Percentiles rank a stretch among this genome's conserved stretches.
These are phyloP conservation scores for Dorcus parallelipipedus DNA, from an alignment of 2,888 invertebrate genomes.

Conservation along the genomic window DNA sequence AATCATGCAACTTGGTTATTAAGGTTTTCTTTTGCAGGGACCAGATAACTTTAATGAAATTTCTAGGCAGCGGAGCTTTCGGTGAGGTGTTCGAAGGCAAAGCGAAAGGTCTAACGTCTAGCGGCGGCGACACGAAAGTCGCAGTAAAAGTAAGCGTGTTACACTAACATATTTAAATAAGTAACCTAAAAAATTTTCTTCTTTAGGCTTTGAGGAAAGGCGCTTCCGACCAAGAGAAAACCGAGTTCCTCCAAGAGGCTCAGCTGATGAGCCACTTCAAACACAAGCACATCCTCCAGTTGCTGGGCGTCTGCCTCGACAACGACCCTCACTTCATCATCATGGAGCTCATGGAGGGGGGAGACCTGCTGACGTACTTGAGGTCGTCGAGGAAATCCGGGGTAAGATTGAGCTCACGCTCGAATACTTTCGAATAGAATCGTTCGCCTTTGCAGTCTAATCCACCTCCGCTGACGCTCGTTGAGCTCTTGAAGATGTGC, in stretches of 20 bases:
- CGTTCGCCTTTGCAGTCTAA: constrained; percentile 50
- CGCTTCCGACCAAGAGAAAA: constrained; percentile 84
- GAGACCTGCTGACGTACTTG: constrained; percentile 89
- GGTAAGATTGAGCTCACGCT: constrained; percentile 47
- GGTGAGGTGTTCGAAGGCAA: constrained; percentile 96
- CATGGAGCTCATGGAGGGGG: constrained; percentile 97
- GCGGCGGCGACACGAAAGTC: constrained; percentile 64
- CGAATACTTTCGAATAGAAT: not conserved
- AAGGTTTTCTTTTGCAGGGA: constrained; percentile 47
- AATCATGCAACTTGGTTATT: too few relatives aligned
- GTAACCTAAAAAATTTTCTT: not conserved
- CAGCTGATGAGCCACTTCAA: constrained; percentile 96
- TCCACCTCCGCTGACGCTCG: constrained; percentile 66
- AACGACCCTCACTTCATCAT: constrained; percentile 91
- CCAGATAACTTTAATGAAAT: constrained; percentile 82
- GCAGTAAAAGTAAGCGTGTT: constrained; percentile 73
- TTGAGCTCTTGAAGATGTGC: constrained; percentile 88
- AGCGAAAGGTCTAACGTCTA: constrained; percentile 62
- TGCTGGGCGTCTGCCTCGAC: constrained; percentile 92
- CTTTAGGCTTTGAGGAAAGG: constrained; percentile 84
- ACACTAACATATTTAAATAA: not conserved
- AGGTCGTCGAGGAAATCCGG: constrained; percentile 74
- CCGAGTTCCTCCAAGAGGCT: constrained; percentile 94
- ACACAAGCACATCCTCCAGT: constrained; percentile 89
- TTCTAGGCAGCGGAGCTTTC: constrained; percentile 94